These are phyloP conservation scores for Orius laevigatus DNA, from an alignment of 1,140 invertebrate genomes.

Conservation along the genomic window DNA sequence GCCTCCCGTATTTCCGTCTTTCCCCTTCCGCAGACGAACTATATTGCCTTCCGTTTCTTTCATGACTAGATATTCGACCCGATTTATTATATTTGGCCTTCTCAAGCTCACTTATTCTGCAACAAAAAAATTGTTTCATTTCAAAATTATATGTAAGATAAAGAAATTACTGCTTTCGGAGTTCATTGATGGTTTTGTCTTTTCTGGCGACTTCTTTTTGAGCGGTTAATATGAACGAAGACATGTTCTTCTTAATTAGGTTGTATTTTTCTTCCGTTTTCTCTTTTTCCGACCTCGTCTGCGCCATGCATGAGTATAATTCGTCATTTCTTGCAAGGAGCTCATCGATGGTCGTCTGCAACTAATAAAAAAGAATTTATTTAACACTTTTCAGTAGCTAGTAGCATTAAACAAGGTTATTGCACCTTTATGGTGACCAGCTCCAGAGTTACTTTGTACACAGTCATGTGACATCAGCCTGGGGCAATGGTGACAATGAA, in stretches of 20 bases:
- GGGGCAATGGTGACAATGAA: too few relatives aligned
- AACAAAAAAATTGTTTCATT: neutral
- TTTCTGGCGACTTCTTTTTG: neutral
- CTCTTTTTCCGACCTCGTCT: constrained; percentile 1
- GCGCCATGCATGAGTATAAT: neutral
- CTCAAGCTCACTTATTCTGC: neutral
- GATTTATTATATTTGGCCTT: too few relatives aligned
- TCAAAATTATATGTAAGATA: neutral
- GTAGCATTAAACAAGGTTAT: too few relatives aligned
- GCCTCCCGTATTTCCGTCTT: too few relatives aligned
- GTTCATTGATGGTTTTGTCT: constrained; percentile 1
- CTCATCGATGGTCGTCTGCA: neutral
- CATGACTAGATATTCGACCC: too few relatives aligned
- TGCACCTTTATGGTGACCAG: too few relatives aligned
- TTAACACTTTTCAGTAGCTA: too few relatives aligned
- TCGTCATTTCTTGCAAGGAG: neutral
- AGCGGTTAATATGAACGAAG: constrained; percentile 5
- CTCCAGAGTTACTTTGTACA: too few relatives aligned
- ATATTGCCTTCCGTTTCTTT: too few relatives aligned
- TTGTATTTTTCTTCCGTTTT: neutral
- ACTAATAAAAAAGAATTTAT: constrained; percentile 1
- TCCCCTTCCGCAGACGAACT: too few relatives aligned
- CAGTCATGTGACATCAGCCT: too few relatives aligned
- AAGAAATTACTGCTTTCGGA: neutral
- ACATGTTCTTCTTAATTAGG: neutral